Base-by-base conservation (phyloP, 2,888 invertebrate genomes). In the Chrysodeixis includens region DNA sequence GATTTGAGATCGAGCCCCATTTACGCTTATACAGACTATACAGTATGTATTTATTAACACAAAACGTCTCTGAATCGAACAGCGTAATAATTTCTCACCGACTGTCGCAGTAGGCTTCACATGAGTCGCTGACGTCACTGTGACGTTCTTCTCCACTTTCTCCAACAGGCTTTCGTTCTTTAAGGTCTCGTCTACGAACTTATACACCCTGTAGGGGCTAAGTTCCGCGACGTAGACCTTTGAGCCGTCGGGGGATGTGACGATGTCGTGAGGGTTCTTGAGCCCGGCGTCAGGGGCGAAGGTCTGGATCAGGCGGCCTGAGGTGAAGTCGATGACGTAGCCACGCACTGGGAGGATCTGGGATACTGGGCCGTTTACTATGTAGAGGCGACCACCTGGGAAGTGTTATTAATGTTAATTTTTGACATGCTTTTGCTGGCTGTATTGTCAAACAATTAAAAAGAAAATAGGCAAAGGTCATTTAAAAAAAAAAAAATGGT, bases 191-290 rank as follows among this genome's bases (percentile, higher is more conserved):
- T 91, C 92, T 0, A 84, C 79, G 60, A 93, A 92, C 81, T 90
- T 92, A 92, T 97, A 96, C 52, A 97, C 96, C 69, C 94, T 83
- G 83, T 95, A 96, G 0, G 97, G 97, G 83, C 96, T 94, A 20
- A 98, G 93, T 87, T 98, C 98, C 0, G 97, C 98, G 0, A 98
- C 97, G 88, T 97, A 98, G 9, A 98, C 89, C 62, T 90, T 89
- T 54, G 93, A 92, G 26, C 97, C 98, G 90, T 97, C 96, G 0
- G 92, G 84, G 0, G 96, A 95, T 0, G 97, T 96, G n/a, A 97
- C 97, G 3, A 99, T 92, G 87, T 98, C 98, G 90, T 99, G 99
- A 0, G 98, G 98, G 86, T 96, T 96, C 62, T 93, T 88, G 85
- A 98, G 95, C 10, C 93, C 94, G 9, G 83, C 88, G 7, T 81